phyloP scores from a whole-genome alignment of 2,797 vertebrate species.

The Smutsia gigantea region DNA sequence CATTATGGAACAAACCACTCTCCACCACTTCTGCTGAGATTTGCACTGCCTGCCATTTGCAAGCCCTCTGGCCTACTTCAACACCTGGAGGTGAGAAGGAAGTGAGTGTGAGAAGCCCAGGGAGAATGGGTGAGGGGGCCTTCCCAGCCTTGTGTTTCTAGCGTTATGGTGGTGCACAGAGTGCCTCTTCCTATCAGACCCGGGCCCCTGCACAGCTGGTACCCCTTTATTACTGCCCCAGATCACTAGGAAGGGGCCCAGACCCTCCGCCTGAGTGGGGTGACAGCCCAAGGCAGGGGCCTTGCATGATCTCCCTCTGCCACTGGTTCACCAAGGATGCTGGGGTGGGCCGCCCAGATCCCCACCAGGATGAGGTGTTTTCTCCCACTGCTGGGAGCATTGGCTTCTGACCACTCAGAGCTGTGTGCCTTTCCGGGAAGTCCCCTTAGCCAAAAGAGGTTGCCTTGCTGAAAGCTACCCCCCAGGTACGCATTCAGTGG shows the following conservation, averaged over 20 bases:
- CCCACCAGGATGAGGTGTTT: not conserved
- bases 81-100: not conserved
- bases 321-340: not conserved
- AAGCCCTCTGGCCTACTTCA: not conserved
- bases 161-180: rapidly evolving
- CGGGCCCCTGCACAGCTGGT: not conserved
- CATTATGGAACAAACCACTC: not conserved
- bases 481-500: not conserved
- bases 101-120: not conserved
- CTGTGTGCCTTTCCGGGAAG: not conserved
- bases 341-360: not conserved
- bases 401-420: not conserved
- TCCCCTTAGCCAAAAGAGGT: not conserved
- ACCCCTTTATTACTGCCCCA: not conserved
- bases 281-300: not conserved
- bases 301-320: not conserved
- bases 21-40: not conserved
- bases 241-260: not conserved
- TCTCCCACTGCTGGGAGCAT: not conserved
- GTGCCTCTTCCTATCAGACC: not conserved
- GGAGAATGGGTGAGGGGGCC: not conserved
- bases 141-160: rapidly evolving
- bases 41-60: not conserved
- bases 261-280: not conserved
- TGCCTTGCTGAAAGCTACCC: not conserved